phyloP scores from a whole-genome alignment of 2,113 vertebrate species.

The Megaceryle torquata region DNA sequence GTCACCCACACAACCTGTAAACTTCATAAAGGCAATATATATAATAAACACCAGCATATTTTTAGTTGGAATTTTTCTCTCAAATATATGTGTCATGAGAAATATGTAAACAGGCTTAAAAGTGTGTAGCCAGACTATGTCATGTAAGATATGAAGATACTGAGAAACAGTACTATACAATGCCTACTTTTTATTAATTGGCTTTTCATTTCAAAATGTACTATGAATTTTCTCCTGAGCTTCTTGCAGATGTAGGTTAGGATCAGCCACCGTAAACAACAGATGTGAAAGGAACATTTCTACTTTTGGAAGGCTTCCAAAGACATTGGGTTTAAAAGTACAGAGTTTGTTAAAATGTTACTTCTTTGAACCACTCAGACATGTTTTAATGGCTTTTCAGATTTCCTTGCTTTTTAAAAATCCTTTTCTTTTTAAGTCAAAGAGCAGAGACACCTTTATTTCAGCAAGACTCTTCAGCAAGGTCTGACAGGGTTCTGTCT shows the following conservation, averaged over 20 bases:
- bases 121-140: neutral
- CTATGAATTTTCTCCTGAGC: neutral
- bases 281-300: neutral
- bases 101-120: neutral
- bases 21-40: neutral
- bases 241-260: neutral
- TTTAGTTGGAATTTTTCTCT: neutral
- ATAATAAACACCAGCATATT: neutral
- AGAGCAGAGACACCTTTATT: neutral
- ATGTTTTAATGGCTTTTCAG: neutral
- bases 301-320: neutral
- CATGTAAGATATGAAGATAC: neutral
- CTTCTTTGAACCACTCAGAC: neutral
- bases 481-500: neutral
- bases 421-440: neutral
- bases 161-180: neutral
- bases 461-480: neutral
- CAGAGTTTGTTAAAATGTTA: neutral
- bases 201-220: neutral
- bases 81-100: neutral
- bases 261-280: neutral
- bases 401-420: neutral
- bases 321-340: neutral
- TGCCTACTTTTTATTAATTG: neutral
- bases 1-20: neutral